Percentiles rank a stretch among this genome's conserved stretches.
Evolutionary conservation across 1,140 invertebrate species (phyloP).

Genomic region (Drosophila takahashii): DNA sequence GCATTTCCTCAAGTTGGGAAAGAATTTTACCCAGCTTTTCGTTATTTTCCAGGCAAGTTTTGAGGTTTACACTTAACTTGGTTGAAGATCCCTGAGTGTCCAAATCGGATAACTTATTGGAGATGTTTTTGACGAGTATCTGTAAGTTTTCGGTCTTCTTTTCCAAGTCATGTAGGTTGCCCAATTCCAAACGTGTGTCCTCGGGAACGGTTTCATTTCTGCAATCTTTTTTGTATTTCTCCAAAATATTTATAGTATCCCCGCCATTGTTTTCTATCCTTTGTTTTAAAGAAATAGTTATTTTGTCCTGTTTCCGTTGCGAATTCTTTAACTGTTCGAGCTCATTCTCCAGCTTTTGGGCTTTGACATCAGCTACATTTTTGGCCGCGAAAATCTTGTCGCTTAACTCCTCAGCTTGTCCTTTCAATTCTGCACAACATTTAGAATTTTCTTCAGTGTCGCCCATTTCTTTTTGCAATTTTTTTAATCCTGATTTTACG

Average conservation of each 20-base stretch:
- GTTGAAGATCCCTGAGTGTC: no score
- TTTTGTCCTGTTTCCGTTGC: slow-evolving; percentile 9
- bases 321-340: slow-evolving; percentile 6
- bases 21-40: neutral
- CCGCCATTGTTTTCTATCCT: neutral
- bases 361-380: neutral
- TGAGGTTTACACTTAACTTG: neutral
- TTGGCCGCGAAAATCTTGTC: neutral
- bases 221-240: slow-evolving; percentile 13
- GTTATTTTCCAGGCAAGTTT: neutral
- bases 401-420: neutral
- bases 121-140: neutral
- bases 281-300: neutral
- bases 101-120: neutral
- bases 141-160: neutral
- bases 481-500: neutral
- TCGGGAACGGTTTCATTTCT: neutral
- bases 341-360: slow-evolving; percentile 2
- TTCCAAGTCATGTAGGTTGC: neutral
- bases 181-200: neutral
- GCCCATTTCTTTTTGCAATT: slow-evolving; percentile 18
- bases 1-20: neutral
- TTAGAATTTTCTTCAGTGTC: neutral
- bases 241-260: neutral
- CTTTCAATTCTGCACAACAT: slow-evolving; percentile 28